A percentile compares a stretch with the other conserved stretches of the same genome.
Evolutionary conservation across 2,797 vertebrate species (phyloP).

Genomic region (Lophotriccus pileatus): DNA sequence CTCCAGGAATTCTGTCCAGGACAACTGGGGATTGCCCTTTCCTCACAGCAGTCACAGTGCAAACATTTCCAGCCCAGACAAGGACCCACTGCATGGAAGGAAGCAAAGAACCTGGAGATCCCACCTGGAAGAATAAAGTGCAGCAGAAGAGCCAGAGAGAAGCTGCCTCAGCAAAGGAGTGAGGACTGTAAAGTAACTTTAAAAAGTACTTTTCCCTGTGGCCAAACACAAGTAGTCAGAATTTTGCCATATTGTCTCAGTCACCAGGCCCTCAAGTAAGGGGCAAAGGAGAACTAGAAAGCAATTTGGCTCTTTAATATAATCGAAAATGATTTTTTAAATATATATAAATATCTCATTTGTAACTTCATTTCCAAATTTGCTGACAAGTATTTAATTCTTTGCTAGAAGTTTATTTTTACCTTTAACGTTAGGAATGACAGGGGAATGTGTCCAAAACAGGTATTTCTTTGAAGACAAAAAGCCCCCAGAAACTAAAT

Average conservation of each 20-base stretch:
- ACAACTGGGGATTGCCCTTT: conserved; percentile 24
- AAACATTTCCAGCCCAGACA: not conserved
- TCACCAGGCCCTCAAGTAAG: not conserved
- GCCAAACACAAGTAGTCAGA: not conserved
- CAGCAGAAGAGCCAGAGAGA: not conserved
- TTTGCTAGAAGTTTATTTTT: not conserved
- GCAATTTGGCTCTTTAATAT: not conserved
- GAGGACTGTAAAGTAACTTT: too few relatives aligned
- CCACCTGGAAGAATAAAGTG: not conserved
- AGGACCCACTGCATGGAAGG: not conserved
- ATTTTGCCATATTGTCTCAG: not conserved
- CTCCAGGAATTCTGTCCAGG: conserved; percentile 55
- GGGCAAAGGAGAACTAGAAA: not conserved
- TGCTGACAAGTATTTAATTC: not conserved
- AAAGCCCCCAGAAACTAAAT: accelerated
- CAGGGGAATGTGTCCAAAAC: not conserved
- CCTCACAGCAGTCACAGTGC: conserved; percentile 20
- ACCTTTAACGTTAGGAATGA: not conserved
- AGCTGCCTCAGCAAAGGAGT: too few relatives aligned
- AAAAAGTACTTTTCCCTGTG: not conserved
- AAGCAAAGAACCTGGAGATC: not conserved
- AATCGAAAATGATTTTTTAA: not conserved
- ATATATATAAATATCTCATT: not conserved
- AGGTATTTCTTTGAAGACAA: not conserved
- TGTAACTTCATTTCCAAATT: not conserved